A percentile compares a stretch with the other conserved stretches of the same genome.
phyloP scores from a whole-genome alignment of 2,888 invertebrate species.

The Aphrophora alni region DNA sequence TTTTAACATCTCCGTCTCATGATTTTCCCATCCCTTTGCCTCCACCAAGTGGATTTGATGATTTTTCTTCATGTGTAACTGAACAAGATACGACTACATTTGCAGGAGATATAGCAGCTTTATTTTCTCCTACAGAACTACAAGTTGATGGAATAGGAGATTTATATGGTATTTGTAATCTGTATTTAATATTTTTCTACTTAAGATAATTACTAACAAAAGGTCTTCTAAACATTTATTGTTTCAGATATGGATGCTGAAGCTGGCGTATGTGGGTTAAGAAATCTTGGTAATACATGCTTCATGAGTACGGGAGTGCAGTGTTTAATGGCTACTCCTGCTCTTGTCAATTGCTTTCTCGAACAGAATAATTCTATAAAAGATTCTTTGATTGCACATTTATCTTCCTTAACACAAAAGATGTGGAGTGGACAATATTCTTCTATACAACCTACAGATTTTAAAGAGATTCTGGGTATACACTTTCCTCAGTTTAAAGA shows the following conservation, averaged over 20 bases:
- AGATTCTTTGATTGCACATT: conserved; percentile 61
- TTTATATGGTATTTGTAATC: conserved; percentile 52
- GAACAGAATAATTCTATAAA: conserved; percentile 47
- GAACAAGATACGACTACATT: conserved; percentile 40
- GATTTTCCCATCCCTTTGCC: conserved; percentile 48
- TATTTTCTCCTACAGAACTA: conserved; percentile 44
- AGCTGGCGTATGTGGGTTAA: conserved; percentile 63
- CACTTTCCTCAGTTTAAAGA: conserved; percentile 68
- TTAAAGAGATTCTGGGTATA: conserved; percentile 64
- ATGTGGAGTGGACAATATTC: conserved; percentile 66
- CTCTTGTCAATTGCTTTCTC: conserved; percentile 63
- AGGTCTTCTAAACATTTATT: neutral
- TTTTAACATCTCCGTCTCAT: conserved; percentile 43
- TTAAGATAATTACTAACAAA: neutral
- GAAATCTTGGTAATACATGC: conserved; percentile 65
- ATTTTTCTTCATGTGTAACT: conserved; percentile 36
- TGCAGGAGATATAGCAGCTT: conserved; percentile 44
- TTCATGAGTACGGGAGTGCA: conserved; percentile 66
- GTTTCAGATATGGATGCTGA: conserved; percentile 44
- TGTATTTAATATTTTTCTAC: conserved; percentile 12
- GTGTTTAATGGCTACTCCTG: conserved; percentile 63
- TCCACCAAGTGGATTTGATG: conserved; percentile 42
- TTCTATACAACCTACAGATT: conserved; percentile 62
- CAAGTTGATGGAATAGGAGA: conserved; percentile 45
- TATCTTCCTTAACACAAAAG: conserved; percentile 62